Conservation (phyloP, 2,113 vertebrate species). For the Strix uralensis region DNA sequence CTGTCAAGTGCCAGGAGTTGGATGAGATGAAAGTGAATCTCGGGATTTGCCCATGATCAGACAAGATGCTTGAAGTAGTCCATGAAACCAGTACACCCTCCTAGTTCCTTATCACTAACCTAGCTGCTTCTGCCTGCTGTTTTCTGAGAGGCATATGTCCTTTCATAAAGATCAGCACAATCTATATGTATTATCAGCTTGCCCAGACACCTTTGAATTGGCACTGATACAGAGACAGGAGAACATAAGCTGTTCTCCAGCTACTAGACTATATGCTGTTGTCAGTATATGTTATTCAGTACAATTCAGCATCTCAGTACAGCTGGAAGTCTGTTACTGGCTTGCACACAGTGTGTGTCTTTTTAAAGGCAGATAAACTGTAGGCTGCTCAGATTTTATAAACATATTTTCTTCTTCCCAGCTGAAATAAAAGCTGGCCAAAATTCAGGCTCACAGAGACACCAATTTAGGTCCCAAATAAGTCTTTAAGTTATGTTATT, state of each 20-base stretch:
- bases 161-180: not conserved
- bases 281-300: not conserved
- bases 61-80: not conserved
- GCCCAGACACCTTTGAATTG: not conserved
- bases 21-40: not conserved
- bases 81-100: not conserved
- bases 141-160: not conserved
- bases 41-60: not conserved
- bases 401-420: constrained; percentile 36
- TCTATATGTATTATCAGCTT: not conserved
- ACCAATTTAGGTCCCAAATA: not conserved
- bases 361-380: constrained; percentile 37
- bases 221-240: not conserved
- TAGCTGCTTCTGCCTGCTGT: not conserved
- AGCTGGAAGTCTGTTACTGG: not conserved
- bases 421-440: constrained; percentile 25
- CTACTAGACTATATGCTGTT: not conserved
- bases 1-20: not conserved
- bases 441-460: not conserved
- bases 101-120: not conserved
- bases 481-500: constrained; percentile 1
- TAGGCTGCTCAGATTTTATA: constrained; percentile 25
- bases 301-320: not conserved
- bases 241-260: not conserved
- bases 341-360: not conserved